Percentiles rank a stretch among this genome's conserved stretches.
phyloP scores from a whole-genome alignment of 2,113 vertebrate genomes.

The Tragelaphus scriptus region DNA sequence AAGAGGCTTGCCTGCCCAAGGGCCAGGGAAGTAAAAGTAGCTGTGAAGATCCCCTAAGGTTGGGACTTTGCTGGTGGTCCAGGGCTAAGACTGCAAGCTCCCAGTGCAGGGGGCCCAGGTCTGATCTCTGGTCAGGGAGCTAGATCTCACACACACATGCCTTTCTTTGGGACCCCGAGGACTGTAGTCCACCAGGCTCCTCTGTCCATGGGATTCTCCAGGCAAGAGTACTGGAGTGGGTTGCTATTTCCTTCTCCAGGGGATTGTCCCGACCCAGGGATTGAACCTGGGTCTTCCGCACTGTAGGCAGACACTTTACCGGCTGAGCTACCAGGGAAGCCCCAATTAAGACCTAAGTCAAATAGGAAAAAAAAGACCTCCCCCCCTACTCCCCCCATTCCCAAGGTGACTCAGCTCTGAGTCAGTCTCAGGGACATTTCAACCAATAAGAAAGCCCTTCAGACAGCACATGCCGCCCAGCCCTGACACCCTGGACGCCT shows the following conservation, averaged over 20 bases:
- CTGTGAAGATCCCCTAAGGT: neutral
- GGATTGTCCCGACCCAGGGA: neutral
- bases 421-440: neutral
- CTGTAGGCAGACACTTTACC: neutral
- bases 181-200: neutral
- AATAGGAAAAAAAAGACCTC: neutral
- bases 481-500: neutral
- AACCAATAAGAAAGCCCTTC: neutral
- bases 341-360: neutral
- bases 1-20: neutral
- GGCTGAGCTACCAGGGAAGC: neutral
- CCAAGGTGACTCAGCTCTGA: neutral
- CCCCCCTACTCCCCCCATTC: fast-evolving
- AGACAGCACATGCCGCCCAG: neutral
- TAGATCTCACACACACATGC: neutral
- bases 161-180: neutral
- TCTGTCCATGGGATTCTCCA: neutral
- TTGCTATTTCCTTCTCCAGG: neutral
- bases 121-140: neutral
- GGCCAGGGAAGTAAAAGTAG: neutral
- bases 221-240: neutral
- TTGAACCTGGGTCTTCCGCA: fast-evolving
- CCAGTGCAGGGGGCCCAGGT: neutral
- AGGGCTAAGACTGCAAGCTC: neutral
- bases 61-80: neutral